phyloP scores from a whole-genome alignment of 2,888 invertebrate species.

The Pterobdella sp. region DNA sequence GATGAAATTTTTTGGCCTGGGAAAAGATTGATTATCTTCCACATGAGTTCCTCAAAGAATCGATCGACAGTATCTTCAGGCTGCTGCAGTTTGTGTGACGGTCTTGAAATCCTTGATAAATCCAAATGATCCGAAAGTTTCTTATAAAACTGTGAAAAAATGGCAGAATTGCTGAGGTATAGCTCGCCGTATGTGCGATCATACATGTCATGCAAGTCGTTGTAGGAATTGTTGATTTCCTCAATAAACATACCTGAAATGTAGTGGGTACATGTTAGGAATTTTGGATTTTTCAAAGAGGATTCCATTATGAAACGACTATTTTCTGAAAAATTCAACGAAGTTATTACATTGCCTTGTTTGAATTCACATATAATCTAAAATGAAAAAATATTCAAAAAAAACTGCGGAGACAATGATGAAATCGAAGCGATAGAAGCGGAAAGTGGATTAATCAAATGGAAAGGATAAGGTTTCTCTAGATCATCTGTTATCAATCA shows the following conservation, averaged over 20 bases:
- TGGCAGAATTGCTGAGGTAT: constrained; percentile 84
- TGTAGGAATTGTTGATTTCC: constrained; percentile 71
- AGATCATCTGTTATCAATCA: too few relatives aligned
- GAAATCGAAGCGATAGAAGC: too few relatives aligned
- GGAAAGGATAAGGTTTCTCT: too few relatives aligned
- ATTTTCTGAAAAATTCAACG: too few relatives aligned
- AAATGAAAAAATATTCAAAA: too few relatives aligned
- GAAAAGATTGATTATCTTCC: constrained; percentile 80
- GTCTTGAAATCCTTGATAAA: constrained; percentile 52
- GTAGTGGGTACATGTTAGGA: neutral
- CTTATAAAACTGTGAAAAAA: constrained; percentile 81
- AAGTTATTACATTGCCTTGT: too few relatives aligned
- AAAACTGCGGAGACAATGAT: too few relatives aligned
- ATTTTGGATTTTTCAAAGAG: too few relatives aligned
- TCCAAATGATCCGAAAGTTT: constrained; percentile 84
- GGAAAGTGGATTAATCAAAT: too few relatives aligned
- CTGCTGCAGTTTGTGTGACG: constrained; percentile 51
- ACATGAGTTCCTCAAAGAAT: constrained; percentile 74
- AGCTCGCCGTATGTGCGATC: constrained; percentile 86
- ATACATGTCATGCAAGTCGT: constrained; percentile 89
- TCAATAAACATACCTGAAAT: constrained; percentile 78
- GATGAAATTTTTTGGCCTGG: constrained; percentile 86
- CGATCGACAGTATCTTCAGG: constrained; percentile 78
- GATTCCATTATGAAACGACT: too few relatives aligned
- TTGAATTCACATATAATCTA: too few relatives aligned